Conservation (phyloP, 2,797 vertebrate genomes). For the Otolemur crassicaudatus region DNA sequence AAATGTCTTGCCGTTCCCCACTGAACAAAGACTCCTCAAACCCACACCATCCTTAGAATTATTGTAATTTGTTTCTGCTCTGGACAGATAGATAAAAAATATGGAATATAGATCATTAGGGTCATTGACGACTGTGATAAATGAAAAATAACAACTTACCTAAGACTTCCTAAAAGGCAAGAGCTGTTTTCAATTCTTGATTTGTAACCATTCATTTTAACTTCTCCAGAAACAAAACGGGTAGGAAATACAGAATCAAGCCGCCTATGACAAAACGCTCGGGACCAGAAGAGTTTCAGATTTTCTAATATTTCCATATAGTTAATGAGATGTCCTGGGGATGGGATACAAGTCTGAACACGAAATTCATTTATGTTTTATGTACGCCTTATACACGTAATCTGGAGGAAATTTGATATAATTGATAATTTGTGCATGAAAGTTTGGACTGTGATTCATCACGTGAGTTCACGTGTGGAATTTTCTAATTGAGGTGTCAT, state of each 20-base stretch:
- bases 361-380: not conserved
- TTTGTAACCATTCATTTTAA: not conserved
- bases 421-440: not conserved
- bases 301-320: not conserved
- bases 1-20: not conserved
- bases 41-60: not conserved
- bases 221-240: not conserved
- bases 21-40: not conserved
- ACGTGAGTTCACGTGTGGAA: fast-evolving
- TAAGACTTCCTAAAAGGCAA: not conserved
- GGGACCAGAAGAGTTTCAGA: not conserved
- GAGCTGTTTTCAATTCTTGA: not conserved
- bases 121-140: not conserved
- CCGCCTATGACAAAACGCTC: not conserved
- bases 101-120: not conserved
- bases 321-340: not conserved
- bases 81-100: not conserved
- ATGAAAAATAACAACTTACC: not conserved
- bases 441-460: not conserved
- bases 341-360: not conserved
- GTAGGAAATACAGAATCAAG: not conserved
- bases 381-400: not conserved
- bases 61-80: not conserved
- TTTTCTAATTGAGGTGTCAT: not conserved
- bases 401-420: not conserved